Percentiles rank a stretch among this genome's conserved stretches.
These are phyloP conservation scores for Turritopsis dohrnii DNA, from an alignment of 30 jellyfish, hydroid and myxozoan genomes.

Conservation along the genomic window DNA sequence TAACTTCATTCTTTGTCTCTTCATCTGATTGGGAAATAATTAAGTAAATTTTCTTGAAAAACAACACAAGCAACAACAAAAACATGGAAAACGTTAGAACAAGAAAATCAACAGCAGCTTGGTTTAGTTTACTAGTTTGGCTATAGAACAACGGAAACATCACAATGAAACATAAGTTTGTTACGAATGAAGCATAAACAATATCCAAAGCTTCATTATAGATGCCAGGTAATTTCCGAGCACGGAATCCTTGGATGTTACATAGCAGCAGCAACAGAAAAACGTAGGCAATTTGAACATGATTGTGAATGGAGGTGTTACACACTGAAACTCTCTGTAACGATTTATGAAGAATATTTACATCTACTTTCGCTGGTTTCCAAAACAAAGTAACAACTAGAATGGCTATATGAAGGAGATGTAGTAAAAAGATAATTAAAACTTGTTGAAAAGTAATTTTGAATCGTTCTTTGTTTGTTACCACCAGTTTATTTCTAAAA, in stretches of 20 bases:
- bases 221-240: background rate
- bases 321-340: background rate
- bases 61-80: background rate
- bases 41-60: background rate
- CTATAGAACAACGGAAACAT: background rate
- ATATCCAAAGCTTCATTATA: conserved; percentile 3
- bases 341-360: background rate
- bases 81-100: background rate
- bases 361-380: background rate
- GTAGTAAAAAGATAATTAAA: background rate
- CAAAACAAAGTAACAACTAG: background rate
- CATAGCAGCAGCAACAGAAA: background rate
- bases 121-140: background rate
- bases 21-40: background rate
- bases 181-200: background rate
- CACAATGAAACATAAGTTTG: background rate
- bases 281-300: background rate
- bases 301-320: background rate
- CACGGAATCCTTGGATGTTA: conserved; percentile 5
- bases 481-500: background rate
- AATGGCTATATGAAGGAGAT: background rate
- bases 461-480: background rate
- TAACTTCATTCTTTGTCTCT: background rate
- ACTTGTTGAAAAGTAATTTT: background rate
- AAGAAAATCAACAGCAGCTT: background rate